phyloP scores from a whole-genome alignment of 2,888 invertebrate species.

The Drosophila subquinaria region DNA sequence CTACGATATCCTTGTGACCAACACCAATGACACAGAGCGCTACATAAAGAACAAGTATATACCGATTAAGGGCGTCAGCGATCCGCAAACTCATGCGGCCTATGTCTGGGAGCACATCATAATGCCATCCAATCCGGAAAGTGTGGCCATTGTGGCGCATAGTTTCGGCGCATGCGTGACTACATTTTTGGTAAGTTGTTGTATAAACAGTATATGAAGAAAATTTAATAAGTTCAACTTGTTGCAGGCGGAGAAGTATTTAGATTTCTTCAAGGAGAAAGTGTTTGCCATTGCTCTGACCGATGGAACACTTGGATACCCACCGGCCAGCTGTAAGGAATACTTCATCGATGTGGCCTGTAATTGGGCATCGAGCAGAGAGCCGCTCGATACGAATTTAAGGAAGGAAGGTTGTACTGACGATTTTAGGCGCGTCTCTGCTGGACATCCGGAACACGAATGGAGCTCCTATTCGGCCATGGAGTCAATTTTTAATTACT shows the following conservation, averaged over 20 bases:
- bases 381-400: slow-evolving; percentile 87
- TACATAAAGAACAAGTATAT: slow-evolving; percentile 84
- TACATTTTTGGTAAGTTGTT: slow-evolving; percentile 86
- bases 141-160: slow-evolving; percentile 91
- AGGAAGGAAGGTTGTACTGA: slow-evolving; percentile 60
- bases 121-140: slow-evolving; percentile 87
- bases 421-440: slow-evolving; percentile 88
- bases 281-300: slow-evolving; percentile 92
- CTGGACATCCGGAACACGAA: slow-evolving; percentile 89
- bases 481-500: slow-evolving; percentile 89
- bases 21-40: slow-evolving; percentile 90
- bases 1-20: slow-evolving; percentile 90
- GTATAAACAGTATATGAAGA: too few relatives aligned
- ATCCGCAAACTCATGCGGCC: slow-evolving; percentile 88
- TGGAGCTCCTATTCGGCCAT: slow-evolving; percentile 90
- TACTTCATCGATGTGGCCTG: slow-evolving; percentile 84
- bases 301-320: slow-evolving; percentile 89
- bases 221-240: too few relatives aligned
- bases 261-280: slow-evolving; percentile 88
- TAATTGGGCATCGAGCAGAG: slow-evolving; percentile 88
- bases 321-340: slow-evolving; percentile 53
- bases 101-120: slow-evolving; percentile 91
- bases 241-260: slow-evolving; percentile 86
- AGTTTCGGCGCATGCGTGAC: slow-evolving; percentile 92
- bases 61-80: slow-evolving; percentile 87